phyloP scores from a whole-genome alignment of 2,113 vertebrate genomes.

The Dipodomys stephensi region DNA sequence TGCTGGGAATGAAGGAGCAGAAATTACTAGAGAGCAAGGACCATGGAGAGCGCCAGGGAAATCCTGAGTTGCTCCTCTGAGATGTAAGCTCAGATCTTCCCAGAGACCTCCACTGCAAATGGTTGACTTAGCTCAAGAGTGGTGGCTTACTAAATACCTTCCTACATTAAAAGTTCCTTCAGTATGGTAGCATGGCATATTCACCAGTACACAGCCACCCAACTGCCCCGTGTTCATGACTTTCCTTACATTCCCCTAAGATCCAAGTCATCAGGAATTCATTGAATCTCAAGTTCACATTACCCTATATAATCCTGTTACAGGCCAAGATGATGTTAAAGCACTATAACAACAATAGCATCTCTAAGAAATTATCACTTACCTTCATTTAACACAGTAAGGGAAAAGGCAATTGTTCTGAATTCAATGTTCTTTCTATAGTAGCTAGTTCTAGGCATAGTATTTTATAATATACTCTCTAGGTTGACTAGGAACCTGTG shows the following conservation, averaged over 20 bases:
- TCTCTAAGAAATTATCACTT: neutral
- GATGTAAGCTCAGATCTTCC: neutral
- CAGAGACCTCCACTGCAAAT: neutral
- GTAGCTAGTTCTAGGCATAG: neutral
- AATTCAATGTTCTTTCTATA: constrained; percentile 1
- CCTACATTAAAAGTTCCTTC: neutral
- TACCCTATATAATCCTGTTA: neutral
- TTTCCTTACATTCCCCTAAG: neutral
- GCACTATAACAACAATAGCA: neutral
- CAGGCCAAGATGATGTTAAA: constrained; percentile 14
- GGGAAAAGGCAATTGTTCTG: neutral
- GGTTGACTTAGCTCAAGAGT: neutral
- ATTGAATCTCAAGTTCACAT: neutral
- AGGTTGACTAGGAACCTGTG: neutral
- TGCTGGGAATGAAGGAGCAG: neutral
- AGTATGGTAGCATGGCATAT: neutral
- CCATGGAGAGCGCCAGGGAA: constrained; percentile 65
- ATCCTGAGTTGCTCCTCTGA: neutral
- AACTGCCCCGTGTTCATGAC: neutral
- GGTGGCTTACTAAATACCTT: neutral
- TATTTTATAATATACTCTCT: constrained; percentile 10
- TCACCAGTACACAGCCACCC: neutral
- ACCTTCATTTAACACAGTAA: neutral
- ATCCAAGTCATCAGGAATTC: constrained; percentile 10
- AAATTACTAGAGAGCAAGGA: neutral